A percentile compares a stretch with the other conserved stretches of the same genome.
Conservation (phyloP, 1,140 invertebrate genomes). For the Tetraneura akinire region DNA sequence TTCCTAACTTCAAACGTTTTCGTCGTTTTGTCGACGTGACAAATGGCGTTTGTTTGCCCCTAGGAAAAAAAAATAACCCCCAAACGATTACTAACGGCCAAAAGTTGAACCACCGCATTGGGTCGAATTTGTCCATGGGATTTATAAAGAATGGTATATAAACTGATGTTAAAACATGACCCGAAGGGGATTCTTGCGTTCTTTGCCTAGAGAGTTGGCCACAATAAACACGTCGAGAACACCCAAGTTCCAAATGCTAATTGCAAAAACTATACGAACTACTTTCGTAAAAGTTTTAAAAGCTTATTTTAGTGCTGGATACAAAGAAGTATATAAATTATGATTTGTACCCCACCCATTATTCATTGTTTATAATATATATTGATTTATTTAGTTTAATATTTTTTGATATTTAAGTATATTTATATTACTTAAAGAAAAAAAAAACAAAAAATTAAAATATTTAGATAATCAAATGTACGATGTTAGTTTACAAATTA, state of each 20-base stretch:
- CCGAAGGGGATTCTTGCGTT: conserved; percentile 23
- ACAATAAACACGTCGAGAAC: conserved; percentile 38
- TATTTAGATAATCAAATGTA: no score
- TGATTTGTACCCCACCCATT: neutral
- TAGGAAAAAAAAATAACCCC: conserved; percentile 21
- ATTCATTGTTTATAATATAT: no score
- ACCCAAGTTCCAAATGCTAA: conserved; percentile 41
- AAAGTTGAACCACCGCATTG: conserved; percentile 38
- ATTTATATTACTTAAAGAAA: no score
- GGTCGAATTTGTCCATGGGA: conserved; percentile 42
- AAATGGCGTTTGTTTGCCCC: conserved; percentile 42
- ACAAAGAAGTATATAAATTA: neutral
- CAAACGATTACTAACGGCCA: conserved; percentile 48
- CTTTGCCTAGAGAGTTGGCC: conserved; percentile 18
- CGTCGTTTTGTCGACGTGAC: conserved; percentile 47
- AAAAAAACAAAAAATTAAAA: no score
- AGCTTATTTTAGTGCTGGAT: neutral
- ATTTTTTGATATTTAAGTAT: no score
- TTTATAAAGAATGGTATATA: conserved; percentile 47
- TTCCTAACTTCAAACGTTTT: conserved; percentile 36
- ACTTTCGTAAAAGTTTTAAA: conserved; percentile 41
- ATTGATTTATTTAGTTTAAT: no score
- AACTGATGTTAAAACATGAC: conserved; percentile 47
- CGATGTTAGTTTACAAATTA: no score
- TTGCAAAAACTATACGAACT: conserved; percentile 36